Percentiles rank a stretch among this genome's conserved stretches.
phyloP scores from a whole-genome alignment of 2,797 vertebrate genomes.

The Nyctalus aviator region DNA sequence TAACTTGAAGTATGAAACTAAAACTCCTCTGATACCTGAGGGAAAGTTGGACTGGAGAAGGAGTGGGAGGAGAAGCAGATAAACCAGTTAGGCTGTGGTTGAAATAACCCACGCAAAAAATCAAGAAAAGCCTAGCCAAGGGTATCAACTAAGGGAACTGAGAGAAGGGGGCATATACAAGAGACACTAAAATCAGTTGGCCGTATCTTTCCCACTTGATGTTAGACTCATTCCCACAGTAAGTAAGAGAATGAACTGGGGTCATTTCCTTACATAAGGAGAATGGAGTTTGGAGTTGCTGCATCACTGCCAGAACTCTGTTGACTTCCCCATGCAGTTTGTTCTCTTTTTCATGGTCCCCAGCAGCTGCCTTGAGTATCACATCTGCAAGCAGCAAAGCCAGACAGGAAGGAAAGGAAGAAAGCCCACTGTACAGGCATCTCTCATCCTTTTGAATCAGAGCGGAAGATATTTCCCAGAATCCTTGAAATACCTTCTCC shows the following conservation, averaged over 20 bases:
- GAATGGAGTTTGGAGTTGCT: not conserved
- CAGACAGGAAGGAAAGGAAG: not conserved
- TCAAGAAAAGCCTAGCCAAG: not conserved
- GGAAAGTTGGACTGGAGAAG: not conserved
- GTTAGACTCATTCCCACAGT: not conserved
- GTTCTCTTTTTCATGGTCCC: not conserved
- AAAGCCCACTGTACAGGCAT: not conserved
- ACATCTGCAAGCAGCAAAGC: not conserved
- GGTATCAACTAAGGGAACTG: not conserved
- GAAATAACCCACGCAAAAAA: not conserved
- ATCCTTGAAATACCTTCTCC: not conserved
- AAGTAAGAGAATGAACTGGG: not conserved
- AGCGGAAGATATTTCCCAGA: not conserved
- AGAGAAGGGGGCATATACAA: not conserved
- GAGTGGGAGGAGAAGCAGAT: not conserved
- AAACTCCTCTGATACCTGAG: not conserved
- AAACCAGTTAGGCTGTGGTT: not conserved
- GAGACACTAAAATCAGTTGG: not conserved
- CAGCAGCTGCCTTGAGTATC: not conserved
- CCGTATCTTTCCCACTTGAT: not conserved
- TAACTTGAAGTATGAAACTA: conserved; percentile 12
- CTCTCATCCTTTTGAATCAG: not conserved
- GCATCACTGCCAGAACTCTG: not conserved
- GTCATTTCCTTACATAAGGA: not conserved
- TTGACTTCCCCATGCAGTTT: not conserved